Percentiles rank a stretch among this genome's conserved stretches.
Conservation (phyloP, 2,888 invertebrate species). For the Phaonia tiefii region DNA sequence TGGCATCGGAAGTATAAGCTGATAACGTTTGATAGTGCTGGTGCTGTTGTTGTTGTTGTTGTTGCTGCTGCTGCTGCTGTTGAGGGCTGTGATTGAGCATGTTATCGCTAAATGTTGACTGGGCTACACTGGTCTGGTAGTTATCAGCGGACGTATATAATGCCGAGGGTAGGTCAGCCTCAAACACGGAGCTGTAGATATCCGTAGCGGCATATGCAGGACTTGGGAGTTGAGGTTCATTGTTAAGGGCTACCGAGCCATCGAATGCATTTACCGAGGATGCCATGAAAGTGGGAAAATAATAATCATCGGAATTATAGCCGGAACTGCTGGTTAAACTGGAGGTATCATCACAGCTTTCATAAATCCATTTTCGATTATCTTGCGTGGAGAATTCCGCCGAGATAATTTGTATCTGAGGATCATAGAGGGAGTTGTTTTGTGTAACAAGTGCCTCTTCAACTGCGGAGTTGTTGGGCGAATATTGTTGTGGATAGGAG, state of each 20-base stretch:
- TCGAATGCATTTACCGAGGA: slow-evolving; percentile 58
- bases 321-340: slow-evolving; percentile 79
- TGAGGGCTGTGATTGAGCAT: slow-evolving; percentile 47
- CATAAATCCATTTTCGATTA: slow-evolving; percentile 73
- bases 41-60: slow-evolving; percentile 65
- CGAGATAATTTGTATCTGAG: background rate
- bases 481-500: slow-evolving; percentile 67
- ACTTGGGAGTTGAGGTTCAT: slow-evolving; percentile 50
- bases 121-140: slow-evolving; percentile 40
- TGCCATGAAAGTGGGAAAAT: slow-evolving; percentile 70
- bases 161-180: slow-evolving; percentile 67
- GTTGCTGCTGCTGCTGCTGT: slow-evolving; percentile 47
- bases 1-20: slow-evolving; percentile 51
- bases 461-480: slow-evolving; percentile 46
- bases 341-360: slow-evolving; percentile 80
- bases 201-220: slow-evolving; percentile 68
- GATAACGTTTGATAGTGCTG: slow-evolving; percentile 68
- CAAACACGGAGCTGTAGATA: slow-evolving; percentile 74
- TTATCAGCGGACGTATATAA: slow-evolving; percentile 52
- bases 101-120: slow-evolving; percentile 49
- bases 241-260: slow-evolving; percentile 56
- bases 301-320: slow-evolving; percentile 78
- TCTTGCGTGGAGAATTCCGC: slow-evolving; percentile 45
- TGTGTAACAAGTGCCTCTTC: slow-evolving; percentile 50
- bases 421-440: slow-evolving; percentile 39